phyloP scores from a whole-genome alignment of 2,888 invertebrate species.

The Cosmia trapezina region DNA sequence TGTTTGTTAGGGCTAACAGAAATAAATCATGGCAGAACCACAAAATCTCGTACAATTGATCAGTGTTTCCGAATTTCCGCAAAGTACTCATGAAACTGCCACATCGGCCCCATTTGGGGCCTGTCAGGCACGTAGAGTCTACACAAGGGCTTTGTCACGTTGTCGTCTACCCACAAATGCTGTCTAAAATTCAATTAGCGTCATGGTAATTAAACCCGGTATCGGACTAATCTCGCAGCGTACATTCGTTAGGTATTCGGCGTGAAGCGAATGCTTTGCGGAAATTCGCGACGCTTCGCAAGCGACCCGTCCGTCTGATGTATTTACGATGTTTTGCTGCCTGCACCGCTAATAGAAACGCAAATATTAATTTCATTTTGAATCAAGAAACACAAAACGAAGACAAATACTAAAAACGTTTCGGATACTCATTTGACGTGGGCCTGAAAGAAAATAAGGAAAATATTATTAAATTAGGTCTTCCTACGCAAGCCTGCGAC shows the following conservation, averaged over 20 bases:
- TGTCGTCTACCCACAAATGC: constrained; percentile 51
- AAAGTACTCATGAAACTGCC: constrained; percentile 2
- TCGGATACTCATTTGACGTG: constrained; percentile 18
- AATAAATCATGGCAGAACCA: constrained; percentile 15
- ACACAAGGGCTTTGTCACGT: constrained; percentile 54
- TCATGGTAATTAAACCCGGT: constrained; percentile 69
- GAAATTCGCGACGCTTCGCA: constrained; percentile 57
- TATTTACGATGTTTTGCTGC: constrained; percentile 39
- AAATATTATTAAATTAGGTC: constrained; percentile 31
- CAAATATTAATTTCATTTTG: constrained; percentile 18
- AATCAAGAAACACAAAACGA: constrained; percentile 1
- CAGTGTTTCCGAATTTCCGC: constrained; percentile 21
- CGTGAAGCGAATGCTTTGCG: constrained; percentile 59
- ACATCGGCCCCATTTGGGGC: constrained; percentile 36
- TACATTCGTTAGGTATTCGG: constrained; percentile 52
- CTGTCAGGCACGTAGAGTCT: constrained; percentile 25
- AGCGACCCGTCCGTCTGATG: constrained; percentile 25
- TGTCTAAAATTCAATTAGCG: constrained; percentile 71
- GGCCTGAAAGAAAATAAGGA: constrained; percentile 12
- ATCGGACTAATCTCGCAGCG: constrained; percentile 54
- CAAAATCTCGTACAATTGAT: background rate
- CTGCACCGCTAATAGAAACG: background rate
- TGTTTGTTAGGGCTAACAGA: background rate
- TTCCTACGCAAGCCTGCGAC: constrained; percentile 29
- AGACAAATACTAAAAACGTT: constrained; percentile 13